Evolutionary conservation across 1,140 invertebrate genomes (phyloP), one percentile per base, ranked within the genome.

Genomic region (Acromyrmex heyeri): DNA sequence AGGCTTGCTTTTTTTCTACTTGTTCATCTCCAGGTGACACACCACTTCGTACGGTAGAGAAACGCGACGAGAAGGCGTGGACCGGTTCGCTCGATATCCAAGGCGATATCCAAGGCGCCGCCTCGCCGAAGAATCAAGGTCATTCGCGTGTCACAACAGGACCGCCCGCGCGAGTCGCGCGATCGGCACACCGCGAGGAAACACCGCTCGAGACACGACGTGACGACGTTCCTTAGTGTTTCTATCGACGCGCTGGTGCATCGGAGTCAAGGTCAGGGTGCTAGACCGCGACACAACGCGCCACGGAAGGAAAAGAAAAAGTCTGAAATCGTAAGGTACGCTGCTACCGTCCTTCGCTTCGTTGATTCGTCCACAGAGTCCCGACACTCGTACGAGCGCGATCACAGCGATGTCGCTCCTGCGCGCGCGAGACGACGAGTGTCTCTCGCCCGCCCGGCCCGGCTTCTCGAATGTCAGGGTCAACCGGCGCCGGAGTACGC

Each of bases 381-480:
- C n/a, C 10, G 34, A 57, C 30, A 24, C 50, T 34, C 30, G 30
- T 34, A 69, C 59, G 12, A 27, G 14, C 34, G 12, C 6, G 75
- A 34, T 34, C 30, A 34, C 30, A 34, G 5, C 30, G 30, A 79
- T 50, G 57, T 55, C 83, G 44, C 59, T 59, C 34, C 34, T 16
- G 86, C 65, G 76, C 86, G 59, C 30, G 79, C 91, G 86, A 73
- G 62, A 79, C 59, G 57, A 48, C 57, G 83, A 55, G 7, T 81
- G 62, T 44, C 76, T 65, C 65, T 81, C 83, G 72, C 62, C 59
- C 77, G 79, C 70, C 65, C 30, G 30, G 30, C 30, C 38, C 72
- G 75, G 50, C 62, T 76, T 83, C 12, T 57, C 87, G 91, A 93
- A 90, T 93, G 92, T 93, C 92, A 93, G 91, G 92, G 92, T 93